Percentiles rank a stretch among this genome's conserved stretches.
Conservation (phyloP, 2,797 vertebrate genomes). For the Chelon labrosus region DNA sequence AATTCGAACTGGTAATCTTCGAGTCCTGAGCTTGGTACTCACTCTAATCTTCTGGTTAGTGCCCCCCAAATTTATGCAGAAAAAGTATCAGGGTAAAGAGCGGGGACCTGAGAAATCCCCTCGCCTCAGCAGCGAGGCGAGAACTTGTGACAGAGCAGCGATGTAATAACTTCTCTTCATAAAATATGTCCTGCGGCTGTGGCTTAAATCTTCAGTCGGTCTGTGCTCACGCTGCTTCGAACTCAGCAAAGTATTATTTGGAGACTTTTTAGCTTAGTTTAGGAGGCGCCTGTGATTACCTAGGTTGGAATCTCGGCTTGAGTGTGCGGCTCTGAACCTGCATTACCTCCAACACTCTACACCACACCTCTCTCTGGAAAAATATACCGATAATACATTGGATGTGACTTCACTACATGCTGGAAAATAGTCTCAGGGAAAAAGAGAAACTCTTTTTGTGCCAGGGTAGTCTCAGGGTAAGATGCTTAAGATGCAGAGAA, state of each 20-base stretch:
- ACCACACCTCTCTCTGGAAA: slow-evolving; percentile 20
- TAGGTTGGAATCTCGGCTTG: slow-evolving; percentile 33
- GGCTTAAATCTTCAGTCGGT: slow-evolving; percentile 57
- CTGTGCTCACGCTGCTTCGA: slow-evolving; percentile 47
- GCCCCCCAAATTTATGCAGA: slow-evolving; percentile 40
- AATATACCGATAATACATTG: slow-evolving; percentile 9
- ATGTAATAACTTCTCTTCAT: slow-evolving; percentile 69
- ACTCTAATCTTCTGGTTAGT: slow-evolving; percentile 58
- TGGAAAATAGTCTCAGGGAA: background rate
- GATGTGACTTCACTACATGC: slow-evolving; percentile 9
- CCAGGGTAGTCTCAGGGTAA: slow-evolving; percentile 3
- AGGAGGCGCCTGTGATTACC: slow-evolving; percentile 33
- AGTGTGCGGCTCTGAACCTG: slow-evolving; percentile 26
- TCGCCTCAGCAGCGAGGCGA: slow-evolving; percentile 36
- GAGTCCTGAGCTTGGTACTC: slow-evolving; percentile 25
- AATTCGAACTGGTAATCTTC: slow-evolving; percentile 56
- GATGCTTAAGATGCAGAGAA: slow-evolving; percentile 10
- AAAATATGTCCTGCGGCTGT: slow-evolving; percentile 56
- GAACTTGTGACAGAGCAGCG: slow-evolving; percentile 52
- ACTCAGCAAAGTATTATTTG: slow-evolving; percentile 48
- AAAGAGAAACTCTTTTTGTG: background rate
- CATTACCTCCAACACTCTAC: slow-evolving; percentile 25
- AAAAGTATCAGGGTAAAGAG: slow-evolving; percentile 50
- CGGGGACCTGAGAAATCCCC: slow-evolving; percentile 50
- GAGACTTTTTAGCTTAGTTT: slow-evolving; percentile 47